phyloP scores from a whole-genome alignment of 2,888 invertebrate genomes.

The Ormyrus nitidulus region DNA sequence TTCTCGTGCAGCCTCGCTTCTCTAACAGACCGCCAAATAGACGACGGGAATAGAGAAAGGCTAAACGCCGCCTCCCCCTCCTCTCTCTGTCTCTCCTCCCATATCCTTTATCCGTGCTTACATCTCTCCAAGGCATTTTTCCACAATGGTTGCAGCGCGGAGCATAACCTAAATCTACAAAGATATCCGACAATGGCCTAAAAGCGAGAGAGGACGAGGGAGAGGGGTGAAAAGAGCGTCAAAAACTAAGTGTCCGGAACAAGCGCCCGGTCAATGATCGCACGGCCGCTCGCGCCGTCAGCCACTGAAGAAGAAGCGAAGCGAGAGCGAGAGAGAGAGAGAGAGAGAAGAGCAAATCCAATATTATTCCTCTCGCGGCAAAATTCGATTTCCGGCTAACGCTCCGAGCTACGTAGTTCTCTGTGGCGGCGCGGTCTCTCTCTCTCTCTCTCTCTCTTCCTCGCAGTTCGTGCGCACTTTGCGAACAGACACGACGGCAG shows the following conservation, averaged over 20 bases:
- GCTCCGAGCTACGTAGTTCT: not conserved
- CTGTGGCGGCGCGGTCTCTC: not conserved
- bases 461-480: too few species aligned
- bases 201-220: not conserved
- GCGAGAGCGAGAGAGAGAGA: not conserved
- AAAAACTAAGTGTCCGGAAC: slow-evolving; percentile 45
- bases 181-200: slow-evolving; percentile 27
- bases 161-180: slow-evolving; percentile 38
- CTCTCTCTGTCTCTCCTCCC: not conserved
- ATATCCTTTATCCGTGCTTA: slow-evolving; percentile 47
- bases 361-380: slow-evolving; percentile 44
- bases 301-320: not conserved
- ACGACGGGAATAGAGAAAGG: slow-evolving; percentile 2
- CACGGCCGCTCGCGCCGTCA: not conserved
- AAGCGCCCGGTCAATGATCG: slow-evolving; percentile 35
- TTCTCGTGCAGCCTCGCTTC: not conserved
- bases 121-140: slow-evolving; percentile 37
- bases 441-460: not conserved
- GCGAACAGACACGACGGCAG: too few species aligned
- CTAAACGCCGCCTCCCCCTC: slow-evolving; percentile 24
- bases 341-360: slow-evolving; percentile 36
- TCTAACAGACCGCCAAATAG: not conserved
- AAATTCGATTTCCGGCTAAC: slow-evolving; percentile 48
- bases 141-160: slow-evolving; percentile 6
- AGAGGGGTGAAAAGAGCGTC: slow-evolving; percentile 15